Conservation (phyloP, 2,113 vertebrate species). For the Engraulis encrasicolus region DNA sequence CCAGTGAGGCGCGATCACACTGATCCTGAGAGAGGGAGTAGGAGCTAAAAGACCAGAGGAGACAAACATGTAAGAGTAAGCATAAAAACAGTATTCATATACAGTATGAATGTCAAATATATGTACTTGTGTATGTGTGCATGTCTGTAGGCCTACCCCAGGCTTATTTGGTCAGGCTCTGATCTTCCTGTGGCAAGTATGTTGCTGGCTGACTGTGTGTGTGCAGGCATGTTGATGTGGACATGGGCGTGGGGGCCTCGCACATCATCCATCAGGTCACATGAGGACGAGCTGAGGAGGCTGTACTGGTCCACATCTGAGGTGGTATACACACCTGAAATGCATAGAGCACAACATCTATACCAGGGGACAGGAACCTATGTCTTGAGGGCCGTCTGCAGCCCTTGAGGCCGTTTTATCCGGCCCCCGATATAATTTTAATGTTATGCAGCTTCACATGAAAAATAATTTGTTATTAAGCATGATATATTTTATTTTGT, state of each 20-base stretch:
- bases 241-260: constrained; percentile 36
- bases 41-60: constrained; percentile 86
- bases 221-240: constrained; percentile 29
- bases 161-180: constrained; percentile 92
- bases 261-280: constrained; percentile 38
- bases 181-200: constrained; percentile 28
- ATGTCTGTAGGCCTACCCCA: constrained; percentile 79
- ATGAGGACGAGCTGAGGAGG: constrained; percentile 47
- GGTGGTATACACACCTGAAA: constrained; percentile 21
- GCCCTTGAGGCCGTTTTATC: too few species aligned
- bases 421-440: too few species aligned
- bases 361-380: too few species aligned
- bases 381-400: too few species aligned
- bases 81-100: background rate
- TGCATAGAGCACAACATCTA: background rate
- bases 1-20: constrained; percentile 93
- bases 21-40: constrained; percentile 96
- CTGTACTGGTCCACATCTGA: constrained; percentile 40
- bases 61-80: background rate
- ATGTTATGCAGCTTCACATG: too few species aligned
- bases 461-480: too few species aligned
- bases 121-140: background rate
- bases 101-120: background rate
- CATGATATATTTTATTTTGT: too few species aligned
- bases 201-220: constrained; percentile 28